A percentile compares a stretch with the other conserved stretches of the same genome.
phyloP scores from a whole-genome alignment of 2,113 vertebrate species.

The Burhinus bistriatus region DNA sequence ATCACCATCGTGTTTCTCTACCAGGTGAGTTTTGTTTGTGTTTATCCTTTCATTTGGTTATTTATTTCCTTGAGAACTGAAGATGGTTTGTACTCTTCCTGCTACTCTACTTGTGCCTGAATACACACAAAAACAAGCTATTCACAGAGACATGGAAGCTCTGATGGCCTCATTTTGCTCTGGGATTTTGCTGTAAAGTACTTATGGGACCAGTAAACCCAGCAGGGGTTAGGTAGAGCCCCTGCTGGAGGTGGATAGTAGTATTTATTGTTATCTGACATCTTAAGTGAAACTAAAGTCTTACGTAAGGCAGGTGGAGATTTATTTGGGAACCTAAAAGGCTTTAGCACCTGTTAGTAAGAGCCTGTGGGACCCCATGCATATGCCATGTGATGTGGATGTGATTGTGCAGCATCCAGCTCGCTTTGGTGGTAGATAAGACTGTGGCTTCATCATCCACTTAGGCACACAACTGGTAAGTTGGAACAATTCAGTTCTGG shows the following conservation, averaged over 20 bases:
- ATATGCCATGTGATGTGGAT: not conserved
- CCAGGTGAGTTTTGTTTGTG: not conserved
- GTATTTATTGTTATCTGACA: not conserved
- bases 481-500: not conserved
- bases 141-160: not conserved
- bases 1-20: not conserved
- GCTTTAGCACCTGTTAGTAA: not conserved
- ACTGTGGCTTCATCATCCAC: not conserved
- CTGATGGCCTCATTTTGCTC: not conserved
- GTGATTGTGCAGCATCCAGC: not conserved
- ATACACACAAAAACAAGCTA: not conserved
- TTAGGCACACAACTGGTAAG: not conserved
- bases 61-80: not conserved
- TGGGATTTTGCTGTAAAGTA: not conserved
- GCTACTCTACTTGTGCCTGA: not conserved
- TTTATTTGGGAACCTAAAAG: not conserved
- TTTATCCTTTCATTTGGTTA: not conserved
- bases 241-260: not conserved
- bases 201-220: not conserved
- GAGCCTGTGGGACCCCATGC: not conserved
- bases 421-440: not conserved
- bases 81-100: not conserved
- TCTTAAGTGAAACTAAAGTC: not conserved
- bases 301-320: not conserved
- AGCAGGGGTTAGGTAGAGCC: not conserved